phyloP scores from a whole-genome alignment of 2,888 invertebrate species.

The Alentia gelatinosa region DNA sequence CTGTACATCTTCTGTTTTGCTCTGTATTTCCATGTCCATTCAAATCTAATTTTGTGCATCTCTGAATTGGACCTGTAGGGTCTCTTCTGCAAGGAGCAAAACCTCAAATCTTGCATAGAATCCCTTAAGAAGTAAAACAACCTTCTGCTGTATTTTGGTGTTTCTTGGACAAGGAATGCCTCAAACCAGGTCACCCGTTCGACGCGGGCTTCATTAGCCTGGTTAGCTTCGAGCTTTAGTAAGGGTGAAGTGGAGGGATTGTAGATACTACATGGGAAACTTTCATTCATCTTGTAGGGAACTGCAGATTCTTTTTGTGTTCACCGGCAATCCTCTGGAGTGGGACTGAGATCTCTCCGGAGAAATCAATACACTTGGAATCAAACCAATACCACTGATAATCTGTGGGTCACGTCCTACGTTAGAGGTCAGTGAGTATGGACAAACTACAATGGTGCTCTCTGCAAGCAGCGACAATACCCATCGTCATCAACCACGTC shows the following conservation, averaged over 20 bases:
- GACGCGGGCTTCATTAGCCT: no score
- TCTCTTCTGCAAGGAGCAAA: no score
- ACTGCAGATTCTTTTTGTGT: not conserved
- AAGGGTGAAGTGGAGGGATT: conserved; percentile 5
- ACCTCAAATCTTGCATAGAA: no score
- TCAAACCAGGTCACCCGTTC: no score
- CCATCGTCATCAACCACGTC: not conserved
- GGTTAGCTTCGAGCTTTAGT: no score
- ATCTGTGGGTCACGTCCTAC: not conserved
- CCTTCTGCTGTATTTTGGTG: no score
- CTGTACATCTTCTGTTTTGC: no score
- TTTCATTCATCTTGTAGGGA: not conserved
- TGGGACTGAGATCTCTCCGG: conserved; percentile 44
- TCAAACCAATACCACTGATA: not conserved
- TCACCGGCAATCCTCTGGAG: not conserved
- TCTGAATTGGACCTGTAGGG: no score
- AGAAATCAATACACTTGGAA: not conserved
- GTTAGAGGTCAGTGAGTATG: not conserved
- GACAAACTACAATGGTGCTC: conserved; percentile 30
- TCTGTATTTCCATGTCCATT: no score
- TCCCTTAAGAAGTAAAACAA: no score
- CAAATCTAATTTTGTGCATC: no score
- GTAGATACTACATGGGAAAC: not conserved
- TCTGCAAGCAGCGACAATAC: conserved; percentile 6
- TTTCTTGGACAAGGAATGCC: no score